phyloP scores from a whole-genome alignment of 1,140 invertebrate genomes.

The Lepidurus couesii region DNA sequence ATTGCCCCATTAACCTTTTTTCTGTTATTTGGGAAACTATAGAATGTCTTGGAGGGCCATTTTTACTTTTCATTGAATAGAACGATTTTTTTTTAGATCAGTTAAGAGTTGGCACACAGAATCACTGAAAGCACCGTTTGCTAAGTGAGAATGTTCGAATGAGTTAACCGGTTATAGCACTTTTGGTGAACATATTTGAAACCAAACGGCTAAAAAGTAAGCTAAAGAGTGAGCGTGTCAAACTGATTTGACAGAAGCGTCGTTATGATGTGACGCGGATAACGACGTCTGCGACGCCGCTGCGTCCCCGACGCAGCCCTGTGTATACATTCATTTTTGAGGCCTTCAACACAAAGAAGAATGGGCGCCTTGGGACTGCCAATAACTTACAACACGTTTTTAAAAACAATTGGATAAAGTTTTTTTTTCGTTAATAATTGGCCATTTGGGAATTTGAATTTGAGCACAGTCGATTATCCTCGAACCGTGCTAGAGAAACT shows the following conservation, averaged over 20 bases:
- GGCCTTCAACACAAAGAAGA: neutral
- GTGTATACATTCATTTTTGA: neutral
- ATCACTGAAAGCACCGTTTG: neutral
- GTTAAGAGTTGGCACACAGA: neutral
- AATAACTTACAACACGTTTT: neutral
- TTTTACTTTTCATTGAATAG: neutral
- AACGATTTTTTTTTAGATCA: neutral
- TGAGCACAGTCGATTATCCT: neutral
- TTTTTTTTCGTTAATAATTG: neutral
- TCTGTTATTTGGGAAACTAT: neutral
- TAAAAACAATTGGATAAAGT: neutral
- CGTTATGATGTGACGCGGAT: slow-evolving; percentile 14
- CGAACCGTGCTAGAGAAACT: no score
- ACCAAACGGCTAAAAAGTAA: neutral
- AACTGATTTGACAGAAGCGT: slow-evolving; percentile 11
- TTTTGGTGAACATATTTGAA: neutral
- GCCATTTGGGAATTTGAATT: neutral
- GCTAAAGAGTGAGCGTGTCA: neutral
- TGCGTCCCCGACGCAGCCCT: slow-evolving; percentile 16
- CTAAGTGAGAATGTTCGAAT: neutral
- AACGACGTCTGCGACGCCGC: slow-evolving; percentile 20
- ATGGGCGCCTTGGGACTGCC: neutral
- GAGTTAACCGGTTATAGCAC: neutral
- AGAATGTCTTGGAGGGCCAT: neutral
- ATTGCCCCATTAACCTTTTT: slow-evolving; percentile 21